A percentile compares a stretch with the other conserved stretches of the same genome.
Evolutionary conservation across 2,888 invertebrate genomes (phyloP).

Genomic region (Caenorhabditis sp.): DNA sequence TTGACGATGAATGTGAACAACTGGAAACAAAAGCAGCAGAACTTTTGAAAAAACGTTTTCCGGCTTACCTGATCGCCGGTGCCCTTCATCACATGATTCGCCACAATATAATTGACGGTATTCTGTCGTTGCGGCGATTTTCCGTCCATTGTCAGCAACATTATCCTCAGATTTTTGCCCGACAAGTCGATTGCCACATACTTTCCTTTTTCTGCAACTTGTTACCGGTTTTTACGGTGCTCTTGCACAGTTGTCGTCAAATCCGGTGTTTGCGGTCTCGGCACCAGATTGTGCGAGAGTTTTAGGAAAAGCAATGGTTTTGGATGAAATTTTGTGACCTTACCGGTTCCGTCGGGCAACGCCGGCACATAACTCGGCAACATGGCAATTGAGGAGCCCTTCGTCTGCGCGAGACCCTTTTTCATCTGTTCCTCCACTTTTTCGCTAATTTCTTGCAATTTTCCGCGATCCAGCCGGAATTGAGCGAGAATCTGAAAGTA

Average conservation of each 20-base stretch:
- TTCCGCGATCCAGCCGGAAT: conserved; percentile 70
- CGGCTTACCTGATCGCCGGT: conserved; percentile 78
- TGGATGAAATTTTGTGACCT: neutral
- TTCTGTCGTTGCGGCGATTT: conserved; percentile 65
- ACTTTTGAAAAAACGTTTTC: conserved; percentile 5
- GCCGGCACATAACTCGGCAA: conserved; percentile 79
- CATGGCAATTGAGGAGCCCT: conserved; percentile 77
- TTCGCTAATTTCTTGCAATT: conserved; percentile 72
- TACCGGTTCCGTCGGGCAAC: conserved; percentile 77
- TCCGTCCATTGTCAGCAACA: conserved; percentile 75
- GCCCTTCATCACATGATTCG: conserved; percentile 78
- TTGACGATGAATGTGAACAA: conserved; percentile 79
- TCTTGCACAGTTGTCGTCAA: too few species aligned
- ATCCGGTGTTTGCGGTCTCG: neutral
- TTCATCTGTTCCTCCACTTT: conserved; percentile 74
- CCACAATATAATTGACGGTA: conserved; percentile 77
- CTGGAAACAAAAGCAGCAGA: conserved; percentile 61
- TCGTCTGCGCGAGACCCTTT: conserved; percentile 51
- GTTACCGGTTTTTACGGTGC: too few species aligned
- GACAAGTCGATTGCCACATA: conserved; percentile 79
- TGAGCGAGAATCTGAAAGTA: conserved; percentile 45
- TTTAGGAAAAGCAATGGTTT: too few species aligned
- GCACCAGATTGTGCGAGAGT: too few species aligned
- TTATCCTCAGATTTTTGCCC: conserved; percentile 79
- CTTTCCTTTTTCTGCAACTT: conserved; percentile 77